Evolutionary conservation across 92 coral and sea anemone genomes (phyloP).

Genomic region (Actinernus sp.): DNA sequence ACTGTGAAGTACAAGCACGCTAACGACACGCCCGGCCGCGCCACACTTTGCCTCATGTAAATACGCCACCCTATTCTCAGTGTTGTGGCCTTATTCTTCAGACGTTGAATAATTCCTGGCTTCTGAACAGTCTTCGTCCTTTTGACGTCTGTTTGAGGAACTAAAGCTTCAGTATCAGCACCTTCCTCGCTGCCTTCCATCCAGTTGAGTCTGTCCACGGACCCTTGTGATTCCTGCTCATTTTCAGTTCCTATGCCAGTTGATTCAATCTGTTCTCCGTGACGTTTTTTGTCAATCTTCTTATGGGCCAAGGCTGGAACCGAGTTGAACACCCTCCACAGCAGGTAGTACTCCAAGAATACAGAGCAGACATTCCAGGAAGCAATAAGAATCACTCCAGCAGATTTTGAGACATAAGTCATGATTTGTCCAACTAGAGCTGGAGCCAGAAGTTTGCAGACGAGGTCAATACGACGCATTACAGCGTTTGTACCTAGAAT

Average conservation of each 20-base stretch:
- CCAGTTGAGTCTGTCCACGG: constrained; percentile 57
- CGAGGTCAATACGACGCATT: constrained; percentile 89
- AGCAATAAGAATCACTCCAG: constrained; percentile 87
- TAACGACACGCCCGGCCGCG: constrained; percentile 88
- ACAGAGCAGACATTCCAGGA: constrained; percentile 94
- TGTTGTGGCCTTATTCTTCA: constrained; percentile 52
- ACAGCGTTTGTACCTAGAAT: constrained; percentile 83
- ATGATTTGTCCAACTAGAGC: constrained; percentile 87
- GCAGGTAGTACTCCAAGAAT: constrained; percentile 84
- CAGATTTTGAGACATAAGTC: constrained; percentile 76
- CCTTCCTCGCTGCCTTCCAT: constrained; percentile 32
- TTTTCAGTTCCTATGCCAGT: no score
- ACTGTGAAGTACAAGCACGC: constrained; percentile 92
- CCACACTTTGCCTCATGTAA: constrained; percentile 82
- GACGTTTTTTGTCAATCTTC: constrained; percentile 38
- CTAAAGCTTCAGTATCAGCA: constrained; percentile 56
- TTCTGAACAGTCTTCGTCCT: constrained; percentile 6
- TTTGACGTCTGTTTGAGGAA: constrained; percentile 61
- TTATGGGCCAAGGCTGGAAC: constrained; percentile 81
- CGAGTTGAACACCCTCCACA: constrained; percentile 77
- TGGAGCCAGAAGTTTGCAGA: constrained; percentile 94
- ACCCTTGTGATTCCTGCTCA: constrained; percentile 22
- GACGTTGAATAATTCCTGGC: constrained; percentile 40
- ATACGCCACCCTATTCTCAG: constrained; percentile 69
- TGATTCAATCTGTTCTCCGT: no score